Conservation (phyloP, 2,113 vertebrate species). For the Laticauda colubrina region DNA sequence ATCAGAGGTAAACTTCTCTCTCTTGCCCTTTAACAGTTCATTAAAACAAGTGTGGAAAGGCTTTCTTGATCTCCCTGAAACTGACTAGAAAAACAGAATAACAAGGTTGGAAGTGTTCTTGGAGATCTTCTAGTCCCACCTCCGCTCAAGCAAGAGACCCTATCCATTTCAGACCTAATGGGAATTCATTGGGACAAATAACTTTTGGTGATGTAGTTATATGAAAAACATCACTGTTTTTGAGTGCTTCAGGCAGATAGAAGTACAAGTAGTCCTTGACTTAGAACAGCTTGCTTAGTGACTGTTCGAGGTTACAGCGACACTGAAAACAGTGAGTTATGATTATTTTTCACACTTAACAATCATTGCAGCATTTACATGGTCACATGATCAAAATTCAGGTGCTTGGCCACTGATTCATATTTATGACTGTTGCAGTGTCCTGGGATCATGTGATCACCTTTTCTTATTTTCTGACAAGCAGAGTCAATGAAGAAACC, state of each 20-base stretch:
- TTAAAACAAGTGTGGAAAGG: background rate
- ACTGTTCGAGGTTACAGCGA: too few species aligned
- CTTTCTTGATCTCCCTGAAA: background rate
- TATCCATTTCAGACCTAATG: background rate
- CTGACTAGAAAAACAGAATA: background rate
- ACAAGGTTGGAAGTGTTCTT: background rate
- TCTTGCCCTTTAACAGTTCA: background rate
- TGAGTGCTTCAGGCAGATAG: background rate
- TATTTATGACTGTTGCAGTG: too few species aligned
- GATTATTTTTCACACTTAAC: too few species aligned
- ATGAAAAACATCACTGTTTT: background rate
- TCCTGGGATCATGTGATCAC: too few species aligned
- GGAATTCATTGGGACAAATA: background rate
- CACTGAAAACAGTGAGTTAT: too few species aligned
- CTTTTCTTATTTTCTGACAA: too few species aligned
- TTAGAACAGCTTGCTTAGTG: too few species aligned
- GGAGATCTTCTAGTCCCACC: background rate
- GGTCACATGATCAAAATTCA: too few species aligned
- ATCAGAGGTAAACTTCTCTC: slow-evolving; percentile 53
- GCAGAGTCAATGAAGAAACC: background rate
- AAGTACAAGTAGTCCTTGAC: background rate
- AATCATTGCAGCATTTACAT: too few species aligned
- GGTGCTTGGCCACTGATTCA: too few species aligned
- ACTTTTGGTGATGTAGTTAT: background rate
- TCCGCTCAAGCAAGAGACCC: background rate